Evolutionary conservation across 2,113 vertebrate genomes (phyloP).

Genomic region (Panthera uncia): DNA sequence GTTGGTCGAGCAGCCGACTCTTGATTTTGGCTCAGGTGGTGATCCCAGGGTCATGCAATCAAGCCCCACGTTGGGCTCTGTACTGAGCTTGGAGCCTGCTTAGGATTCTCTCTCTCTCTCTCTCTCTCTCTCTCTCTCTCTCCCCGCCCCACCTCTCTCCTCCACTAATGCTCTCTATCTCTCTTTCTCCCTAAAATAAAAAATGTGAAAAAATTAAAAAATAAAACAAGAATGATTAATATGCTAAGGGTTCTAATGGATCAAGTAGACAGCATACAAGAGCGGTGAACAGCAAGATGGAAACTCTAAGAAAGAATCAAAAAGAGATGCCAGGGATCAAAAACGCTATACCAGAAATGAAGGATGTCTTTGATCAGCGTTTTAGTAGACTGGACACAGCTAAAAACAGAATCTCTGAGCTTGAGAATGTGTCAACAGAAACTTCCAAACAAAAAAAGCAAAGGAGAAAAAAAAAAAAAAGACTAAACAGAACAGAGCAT

Average conservation of each 20-base stretch:
- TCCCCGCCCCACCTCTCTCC: rapidly evolving
- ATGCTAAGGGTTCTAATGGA: too few species aligned
- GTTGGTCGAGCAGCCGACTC: too few species aligned
- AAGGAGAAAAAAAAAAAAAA: background rate
- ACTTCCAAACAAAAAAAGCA: background rate
- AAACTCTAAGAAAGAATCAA: background rate
- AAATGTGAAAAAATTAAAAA: too few species aligned
- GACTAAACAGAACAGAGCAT: background rate
- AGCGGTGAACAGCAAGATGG: too few species aligned
- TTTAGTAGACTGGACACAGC: background rate
- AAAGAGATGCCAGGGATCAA: background rate
- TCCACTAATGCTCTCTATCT: too few species aligned
- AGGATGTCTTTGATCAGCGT: background rate
- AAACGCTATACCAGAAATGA: background rate
- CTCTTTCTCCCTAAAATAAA: too few species aligned
- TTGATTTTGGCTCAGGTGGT: too few species aligned
- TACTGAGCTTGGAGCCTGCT: too few species aligned
- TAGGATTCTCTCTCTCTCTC: too few species aligned
- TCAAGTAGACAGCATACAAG: background rate
- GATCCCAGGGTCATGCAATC: too few species aligned
- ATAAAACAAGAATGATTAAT: background rate
- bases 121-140: too few species aligned
- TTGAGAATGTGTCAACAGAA: background rate
- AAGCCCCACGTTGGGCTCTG: too few species aligned
- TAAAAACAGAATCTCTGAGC: background rate